Evolutionary conservation across 2,113 vertebrate species (phyloP).

Genomic region (Myodes glareolus): DNA sequence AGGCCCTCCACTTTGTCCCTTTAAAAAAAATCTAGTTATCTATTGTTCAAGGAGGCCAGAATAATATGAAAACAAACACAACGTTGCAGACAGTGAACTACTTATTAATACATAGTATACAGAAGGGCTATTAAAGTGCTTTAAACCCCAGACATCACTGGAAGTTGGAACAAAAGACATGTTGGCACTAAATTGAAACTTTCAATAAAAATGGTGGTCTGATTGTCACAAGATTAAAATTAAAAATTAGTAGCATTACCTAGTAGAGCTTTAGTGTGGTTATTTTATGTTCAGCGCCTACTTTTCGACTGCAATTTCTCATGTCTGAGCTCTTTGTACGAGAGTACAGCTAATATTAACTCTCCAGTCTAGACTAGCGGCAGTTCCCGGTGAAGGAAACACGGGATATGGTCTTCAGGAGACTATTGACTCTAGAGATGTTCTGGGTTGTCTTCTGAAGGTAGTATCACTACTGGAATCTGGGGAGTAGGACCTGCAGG

Average conservation of each 20-base stretch:
- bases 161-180: neutral
- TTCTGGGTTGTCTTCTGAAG: neutral
- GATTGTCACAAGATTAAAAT: slow-evolving; percentile 29
- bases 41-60: slow-evolving; percentile 38
- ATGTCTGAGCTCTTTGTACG: neutral
- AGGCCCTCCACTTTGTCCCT: neutral
- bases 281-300: neutral
- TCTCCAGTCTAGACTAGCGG: neutral
- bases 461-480: neutral
- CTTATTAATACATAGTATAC: slow-evolving; percentile 33
- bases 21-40: slow-evolving; percentile 11
- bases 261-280: neutral
- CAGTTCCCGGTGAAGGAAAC: neutral
- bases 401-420: neutral
- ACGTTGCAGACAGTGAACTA: slow-evolving; percentile 13
- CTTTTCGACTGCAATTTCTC: neutral
- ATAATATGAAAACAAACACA: slow-evolving; percentile 11
- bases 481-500: neutral
- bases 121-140: neutral
- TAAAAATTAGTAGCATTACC: neutral
- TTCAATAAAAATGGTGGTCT: slow-evolving; percentile 35
- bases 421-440: neutral
- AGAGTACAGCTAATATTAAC: neutral
- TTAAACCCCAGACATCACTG: slow-evolving; percentile 15
- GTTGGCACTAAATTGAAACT: slow-evolving; percentile 41